These are phyloP conservation scores for Pectinophora gossypiella DNA, from an alignment of 1,140 invertebrate genomes.

Conservation along the genomic window DNA sequence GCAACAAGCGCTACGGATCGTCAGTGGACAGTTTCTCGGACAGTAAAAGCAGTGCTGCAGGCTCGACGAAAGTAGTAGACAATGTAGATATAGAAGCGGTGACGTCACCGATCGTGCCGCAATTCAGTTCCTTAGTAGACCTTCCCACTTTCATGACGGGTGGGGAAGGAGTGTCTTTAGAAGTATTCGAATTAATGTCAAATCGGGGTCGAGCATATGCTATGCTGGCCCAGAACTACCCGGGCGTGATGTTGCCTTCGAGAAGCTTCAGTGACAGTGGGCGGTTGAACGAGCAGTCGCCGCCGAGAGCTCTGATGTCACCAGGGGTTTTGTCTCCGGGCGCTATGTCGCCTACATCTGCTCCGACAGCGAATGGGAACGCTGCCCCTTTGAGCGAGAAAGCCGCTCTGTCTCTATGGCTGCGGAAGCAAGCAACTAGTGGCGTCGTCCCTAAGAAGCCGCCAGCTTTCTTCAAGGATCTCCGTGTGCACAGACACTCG, in stretches of 20 bases:
- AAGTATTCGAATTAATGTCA: conserved; percentile 84
- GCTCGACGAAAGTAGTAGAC: conserved; percentile 60
- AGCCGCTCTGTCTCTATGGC: conserved; percentile 76
- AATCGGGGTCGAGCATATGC: conserved; percentile 83
- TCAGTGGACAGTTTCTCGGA: conserved; percentile 81
- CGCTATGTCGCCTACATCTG: conserved; percentile 35
- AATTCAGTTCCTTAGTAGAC: conserved; percentile 87
- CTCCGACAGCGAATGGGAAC: conserved; percentile 28
- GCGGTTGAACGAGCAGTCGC: conserved; percentile 69
- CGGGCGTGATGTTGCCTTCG: conserved; percentile 81
- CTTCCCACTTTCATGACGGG: conserved; percentile 89
- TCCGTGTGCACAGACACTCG: conserved; percentile 83
- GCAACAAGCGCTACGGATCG: conserved; percentile 77
- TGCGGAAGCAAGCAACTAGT: conserved; percentile 66
- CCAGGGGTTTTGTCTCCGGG: conserved; percentile 37
- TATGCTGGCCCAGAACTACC: conserved; percentile 84
- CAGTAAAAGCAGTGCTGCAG: conserved; percentile 80
- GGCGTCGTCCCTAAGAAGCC: conserved; percentile 71
- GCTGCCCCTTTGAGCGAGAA: conserved; percentile 50
- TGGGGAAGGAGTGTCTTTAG: conserved; percentile 84
- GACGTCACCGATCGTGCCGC: conserved; percentile 61
- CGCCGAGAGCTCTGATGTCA: conserved; percentile 51
- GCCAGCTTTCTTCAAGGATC: conserved; percentile 81
- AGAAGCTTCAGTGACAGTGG: conserved; percentile 84
- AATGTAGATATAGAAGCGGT: conserved; percentile 56